Evolutionary conservation across 2,888 invertebrate genomes (phyloP), one percentile per base, ranked within the genome.

Genomic region (Diaphora mendica): DNA sequence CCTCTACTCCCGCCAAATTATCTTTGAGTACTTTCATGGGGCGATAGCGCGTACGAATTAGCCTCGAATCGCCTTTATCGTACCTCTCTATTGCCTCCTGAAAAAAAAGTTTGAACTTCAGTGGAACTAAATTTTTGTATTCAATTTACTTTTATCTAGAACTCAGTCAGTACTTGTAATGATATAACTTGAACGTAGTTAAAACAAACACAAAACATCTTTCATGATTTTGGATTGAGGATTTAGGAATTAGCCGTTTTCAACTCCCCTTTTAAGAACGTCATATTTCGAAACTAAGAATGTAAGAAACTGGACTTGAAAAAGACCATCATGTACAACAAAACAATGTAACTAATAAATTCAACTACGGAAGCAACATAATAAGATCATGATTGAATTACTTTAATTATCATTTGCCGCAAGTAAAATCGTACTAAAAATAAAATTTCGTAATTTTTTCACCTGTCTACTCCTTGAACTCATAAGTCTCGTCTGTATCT

Each of bases 11-110:
- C 17, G 90, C 87, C 81, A 95, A 90, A 85, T 92, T 90, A 84
- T 95, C 93, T 88, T 95, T 95, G 70, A 95, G 91, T 70, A 94
- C 90, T 88, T 94, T 95, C 94, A 95, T 94, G 70, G 95, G 94
- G 80, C 95, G 90, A 82, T 95, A 95, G 68, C 93, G 92, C 74
- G 94, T 95, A 75, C 94, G 92, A 83, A 95, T 91, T 83, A 95
- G 87, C 82, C 95, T 90, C 66, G 92, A 94, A 88, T 95, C 95
- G 72, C 88, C 90, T 85, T 88, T 90, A 83, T 95, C 95, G 83
- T 95, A 92, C 77, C 88, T 89, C 79, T 86, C 88, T 85, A 95
- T 95, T 73, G 92, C 93, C 83, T 89, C 88, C 95, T 95, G n/a
- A n/a, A 81, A 81, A 86, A 85, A 80, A 75, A 85, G 79, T 77